phyloP scores from a whole-genome alignment of 2,113 vertebrate genomes.

The Nibea coibor region DNA sequence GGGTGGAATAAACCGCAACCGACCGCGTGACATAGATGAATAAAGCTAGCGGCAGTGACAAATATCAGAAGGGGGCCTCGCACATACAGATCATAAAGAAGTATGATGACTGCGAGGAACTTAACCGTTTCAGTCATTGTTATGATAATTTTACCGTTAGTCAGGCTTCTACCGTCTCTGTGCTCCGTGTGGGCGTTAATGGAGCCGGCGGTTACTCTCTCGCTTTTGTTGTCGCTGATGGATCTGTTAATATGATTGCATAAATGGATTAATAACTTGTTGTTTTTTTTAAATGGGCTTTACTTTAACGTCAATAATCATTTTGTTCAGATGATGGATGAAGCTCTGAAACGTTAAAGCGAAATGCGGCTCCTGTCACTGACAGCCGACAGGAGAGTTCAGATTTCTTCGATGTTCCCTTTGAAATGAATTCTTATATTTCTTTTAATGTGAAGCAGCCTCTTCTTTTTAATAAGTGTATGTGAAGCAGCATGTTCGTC shows the following conservation, averaged over 20 bases:
- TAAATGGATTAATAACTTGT: conserved; percentile 55
- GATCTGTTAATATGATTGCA: conserved; percentile 52
- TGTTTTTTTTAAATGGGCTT: background rate
- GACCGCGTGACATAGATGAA: conserved; percentile 9
- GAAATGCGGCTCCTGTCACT: background rate
- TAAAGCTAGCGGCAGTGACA: conserved; percentile 20
- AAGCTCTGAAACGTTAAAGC: background rate
- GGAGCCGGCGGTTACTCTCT: conserved; percentile 33
- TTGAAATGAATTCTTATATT: background rate
- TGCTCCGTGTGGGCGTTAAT: conserved; percentile 59
- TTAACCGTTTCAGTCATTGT: conserved; percentile 38
- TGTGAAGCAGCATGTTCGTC: background rate
- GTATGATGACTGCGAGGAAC: conserved; percentile 31
- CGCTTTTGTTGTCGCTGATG: conserved; percentile 53
- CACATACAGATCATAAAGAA: conserved; percentile 32
- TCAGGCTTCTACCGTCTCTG: conserved; percentile 30
- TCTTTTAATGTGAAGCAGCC: background rate
- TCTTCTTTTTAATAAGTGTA: background rate
- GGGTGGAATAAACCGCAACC: background rate
- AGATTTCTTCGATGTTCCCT: background rate
- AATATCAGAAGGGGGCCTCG: conserved; percentile 23
- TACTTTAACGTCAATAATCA: conserved; percentile 11
- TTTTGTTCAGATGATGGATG: conserved; percentile 27
- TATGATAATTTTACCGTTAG: conserved; percentile 55
- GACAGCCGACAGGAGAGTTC: no score